These are phyloP conservation scores for Mellivora capensis DNA, from an alignment of 2,113 vertebrate species.

Conservation along the genomic window DNA sequence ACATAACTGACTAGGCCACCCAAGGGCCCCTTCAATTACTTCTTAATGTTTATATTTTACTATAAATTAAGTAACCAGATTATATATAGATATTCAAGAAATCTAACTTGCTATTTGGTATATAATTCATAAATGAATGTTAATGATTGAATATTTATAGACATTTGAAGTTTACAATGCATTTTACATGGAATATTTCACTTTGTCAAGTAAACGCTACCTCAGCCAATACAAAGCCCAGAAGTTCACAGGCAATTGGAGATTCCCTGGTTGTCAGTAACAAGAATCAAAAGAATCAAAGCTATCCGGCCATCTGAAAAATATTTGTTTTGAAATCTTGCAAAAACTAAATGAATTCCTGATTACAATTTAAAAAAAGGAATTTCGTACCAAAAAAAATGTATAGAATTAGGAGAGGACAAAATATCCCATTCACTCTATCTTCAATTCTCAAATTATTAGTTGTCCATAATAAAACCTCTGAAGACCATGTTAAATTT, in stretches of 20 bases:
- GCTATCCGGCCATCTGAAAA: not conserved
- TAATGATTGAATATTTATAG: not conserved
- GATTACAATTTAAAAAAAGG: not conserved
- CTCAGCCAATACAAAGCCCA: not conserved
- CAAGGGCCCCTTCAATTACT: not conserved
- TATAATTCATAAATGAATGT: conserved; percentile 6
- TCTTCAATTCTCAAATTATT: not conserved
- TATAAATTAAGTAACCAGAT: conserved; percentile 21
- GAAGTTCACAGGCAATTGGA: not conserved
- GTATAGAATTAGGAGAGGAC: not conserved
- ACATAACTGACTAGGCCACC: not conserved
- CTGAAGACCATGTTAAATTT: not conserved
- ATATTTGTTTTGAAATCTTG: conserved; percentile 30
- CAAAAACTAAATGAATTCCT: conserved; percentile 22
- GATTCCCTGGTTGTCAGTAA: not conserved
- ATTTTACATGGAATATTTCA: not conserved
- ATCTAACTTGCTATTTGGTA: not conserved
- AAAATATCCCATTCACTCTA: not conserved
- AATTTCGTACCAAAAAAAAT: not conserved
- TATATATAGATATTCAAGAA: not conserved
- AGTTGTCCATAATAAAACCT: conserved; percentile 27
- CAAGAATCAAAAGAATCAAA: not conserved
- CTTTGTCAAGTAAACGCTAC: not conserved
- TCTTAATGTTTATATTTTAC: conserved; percentile 34
- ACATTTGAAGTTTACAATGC: not conserved